A percentile compares a stretch with the other conserved stretches of the same genome.
Conservation (phyloP, 2,888 invertebrate species). For the Tinea trinotella region DNA sequence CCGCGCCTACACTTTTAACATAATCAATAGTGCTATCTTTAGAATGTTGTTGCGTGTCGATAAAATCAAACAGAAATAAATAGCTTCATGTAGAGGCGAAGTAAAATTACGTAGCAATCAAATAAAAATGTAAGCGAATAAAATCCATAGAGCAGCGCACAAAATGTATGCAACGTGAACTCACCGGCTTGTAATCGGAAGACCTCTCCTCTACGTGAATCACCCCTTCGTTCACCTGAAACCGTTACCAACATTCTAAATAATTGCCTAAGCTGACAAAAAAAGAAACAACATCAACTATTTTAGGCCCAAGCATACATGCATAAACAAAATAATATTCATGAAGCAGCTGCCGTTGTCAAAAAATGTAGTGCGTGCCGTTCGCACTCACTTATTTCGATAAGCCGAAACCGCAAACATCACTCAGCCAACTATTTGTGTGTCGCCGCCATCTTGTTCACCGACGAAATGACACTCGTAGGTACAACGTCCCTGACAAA, state of each 20-base stretch:
- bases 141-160: neutral
- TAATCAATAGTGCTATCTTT: conserved; percentile 14
- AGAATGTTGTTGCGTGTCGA: conserved; percentile 2
- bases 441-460: conserved; percentile 59
- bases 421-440: conserved; percentile 43
- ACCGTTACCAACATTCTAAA: conserved; percentile 32
- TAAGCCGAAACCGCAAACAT: conserved; percentile 48
- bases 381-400: conserved; percentile 31
- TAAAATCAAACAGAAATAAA: neutral
- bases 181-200: conserved; percentile 63
- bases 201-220: conserved; percentile 63
- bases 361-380: no score
- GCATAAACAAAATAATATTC: neutral
- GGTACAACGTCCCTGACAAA: neutral
- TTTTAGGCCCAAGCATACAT: neutral
- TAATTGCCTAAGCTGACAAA: neutral
- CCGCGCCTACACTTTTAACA: conserved; percentile 7
- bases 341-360: neutral
- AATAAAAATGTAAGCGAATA: neutral
- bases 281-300: neutral
- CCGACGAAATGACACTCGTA: conserved; percentile 34
- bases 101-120: neutral
- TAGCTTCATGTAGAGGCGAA: neutral
- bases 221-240: conserved; percentile 68
- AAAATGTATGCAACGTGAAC: conserved; percentile 29